Conservation (phyloP, 2,113 vertebrate species). For the Mugil cephalus region DNA sequence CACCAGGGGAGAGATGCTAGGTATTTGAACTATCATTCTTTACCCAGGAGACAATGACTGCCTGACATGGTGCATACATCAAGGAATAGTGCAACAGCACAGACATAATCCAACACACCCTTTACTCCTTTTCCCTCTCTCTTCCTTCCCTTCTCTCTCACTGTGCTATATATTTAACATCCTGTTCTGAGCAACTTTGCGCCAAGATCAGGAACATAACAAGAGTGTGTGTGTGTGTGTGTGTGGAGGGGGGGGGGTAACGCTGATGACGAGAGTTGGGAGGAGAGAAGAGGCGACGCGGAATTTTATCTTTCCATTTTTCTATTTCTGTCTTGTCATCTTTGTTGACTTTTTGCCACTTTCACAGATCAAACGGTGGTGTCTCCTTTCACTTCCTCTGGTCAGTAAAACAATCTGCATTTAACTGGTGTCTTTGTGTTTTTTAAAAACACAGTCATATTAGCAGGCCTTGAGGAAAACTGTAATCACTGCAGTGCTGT, state of each 20-base stretch:
- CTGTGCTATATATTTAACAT: slow-evolving; percentile 95
- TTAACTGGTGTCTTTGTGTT: slow-evolving; percentile 14
- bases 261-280: slow-evolving; percentile 20
- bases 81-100: slow-evolving; percentile 96
- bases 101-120: slow-evolving; percentile 92
- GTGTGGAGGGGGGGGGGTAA: slow-evolving; percentile 46
- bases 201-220: slow-evolving; percentile 61
- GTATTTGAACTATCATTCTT: slow-evolving; percentile 99
- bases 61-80: slow-evolving; percentile 98
- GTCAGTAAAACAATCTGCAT: slow-evolving; percentile 46
- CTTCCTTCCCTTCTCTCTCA: slow-evolving; percentile 55
- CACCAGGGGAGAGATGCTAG: slow-evolving; percentile 98
- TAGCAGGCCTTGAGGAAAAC: slow-evolving; percentile 47
- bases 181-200: slow-evolving; percentile 92
- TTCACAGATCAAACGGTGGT: slow-evolving; percentile 11
- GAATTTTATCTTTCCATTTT: slow-evolving; percentile 35
- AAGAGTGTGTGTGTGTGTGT: too few species aligned
- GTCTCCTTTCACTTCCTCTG: not conserved
- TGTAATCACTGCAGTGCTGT: slow-evolving; percentile 50
- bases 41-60: slow-evolving; percentile 99
- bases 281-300: slow-evolving; percentile 10
- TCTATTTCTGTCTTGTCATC: slow-evolving; percentile 29
- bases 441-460: slow-evolving; percentile 43
- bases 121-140: slow-evolving; percentile 73
- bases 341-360: not conserved